Base-by-base conservation (phyloP, 2,888 invertebrate genomes). In the Rosalia funebris region DNA sequence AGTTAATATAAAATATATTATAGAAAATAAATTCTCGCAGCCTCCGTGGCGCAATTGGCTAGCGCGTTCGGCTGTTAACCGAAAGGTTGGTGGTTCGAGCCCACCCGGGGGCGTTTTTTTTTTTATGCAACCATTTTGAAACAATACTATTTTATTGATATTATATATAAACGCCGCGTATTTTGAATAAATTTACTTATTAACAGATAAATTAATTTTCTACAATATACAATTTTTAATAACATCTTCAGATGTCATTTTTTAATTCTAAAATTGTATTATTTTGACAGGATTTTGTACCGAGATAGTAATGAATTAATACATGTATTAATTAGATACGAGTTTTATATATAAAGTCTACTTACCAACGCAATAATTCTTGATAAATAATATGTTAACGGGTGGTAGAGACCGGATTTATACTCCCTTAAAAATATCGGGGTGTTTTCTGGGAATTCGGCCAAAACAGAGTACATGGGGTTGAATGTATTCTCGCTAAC, bases 61-160 rank as follows among this genome's bases (percentile, higher is more conserved):
- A 94, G 93, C 93, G 93, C 94, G 94, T 93, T 94, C 93, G 94
- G 93, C 94, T 94, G 94, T 94, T 94, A 94, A 94, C 93, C 94
- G 93, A 94, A 93, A 94, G 94, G 94, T 93, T 93, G 93, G 93
- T 93, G 93, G 94, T 94, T 94, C 94, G 90, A 94, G 92, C 89
- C 93, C 93, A 93, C 93, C 93, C 92, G 92, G 92, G 92, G 92
- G 92, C 92, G 92, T n/a, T n/a, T n/a, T n/a, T n/a, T n/a, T n/a
- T n/a, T n/a, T 0, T n/a, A n/a, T n/a, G n/a, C 52, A 56, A 58
- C 74, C n/a, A n/a, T n/a, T n/a, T n/a, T n/a, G n/a, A n/a, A n/a
- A n/a, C n/a, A n/a, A n/a, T 79, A 82, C 86, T 84, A 82, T 80
- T 47, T 19, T 46, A 25, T 39, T 65, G 11, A 32, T 5, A 32